Evolutionary conservation across 2,113 vertebrate species (phyloP), one percentile per base, ranked within the genome.

Genomic region (Vicugna pacos): DNA sequence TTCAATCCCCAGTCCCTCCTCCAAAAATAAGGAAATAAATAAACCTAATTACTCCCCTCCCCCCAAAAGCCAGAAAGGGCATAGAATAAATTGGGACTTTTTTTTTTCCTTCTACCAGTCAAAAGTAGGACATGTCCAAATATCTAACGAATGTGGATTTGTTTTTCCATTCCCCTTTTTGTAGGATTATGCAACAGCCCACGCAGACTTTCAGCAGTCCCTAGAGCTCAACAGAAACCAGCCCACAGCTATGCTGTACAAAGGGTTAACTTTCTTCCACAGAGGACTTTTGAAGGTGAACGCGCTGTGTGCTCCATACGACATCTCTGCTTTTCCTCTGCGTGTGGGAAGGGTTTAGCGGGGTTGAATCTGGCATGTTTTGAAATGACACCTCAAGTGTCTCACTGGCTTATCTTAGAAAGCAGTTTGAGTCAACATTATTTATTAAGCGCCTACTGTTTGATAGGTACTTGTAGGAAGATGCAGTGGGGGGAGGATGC

Each of bases 201-300:
- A 99, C 96, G 99, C 99, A 91, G 99, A 99, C 97, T 99, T 99
- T 98, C 99, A 99, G 97, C 99, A 98, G 90, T 99, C 99, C 17
- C 93, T 99, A 92, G 99, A 99, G 96, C 98, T 99, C 96, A 99
- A 99, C 98, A 99, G 98, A 98, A 99, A 99, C 91, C 99, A 99
- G 98, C 99, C 99, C 9, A 99, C 99, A 73, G 99, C 99, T 80
- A 99, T 99, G 99, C 98, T 99, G 38, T 99, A 99, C 96, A 99
- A 99, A 98, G 99, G 99, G 87, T 98, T 99, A 94, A 99, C 99
- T 50, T 99, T 99, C 98, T 99, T 99, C 98, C 99, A 99, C 98
- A 99, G 99, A 98, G 99, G 99, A 52, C 99, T 99, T 98, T 96
- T 99, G 84, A 99, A 99, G 99, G 99, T 99, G 98, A 98, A 93